phyloP scores from a whole-genome alignment of 2,113 vertebrate genomes.

The Myiagra hebetior region DNA sequence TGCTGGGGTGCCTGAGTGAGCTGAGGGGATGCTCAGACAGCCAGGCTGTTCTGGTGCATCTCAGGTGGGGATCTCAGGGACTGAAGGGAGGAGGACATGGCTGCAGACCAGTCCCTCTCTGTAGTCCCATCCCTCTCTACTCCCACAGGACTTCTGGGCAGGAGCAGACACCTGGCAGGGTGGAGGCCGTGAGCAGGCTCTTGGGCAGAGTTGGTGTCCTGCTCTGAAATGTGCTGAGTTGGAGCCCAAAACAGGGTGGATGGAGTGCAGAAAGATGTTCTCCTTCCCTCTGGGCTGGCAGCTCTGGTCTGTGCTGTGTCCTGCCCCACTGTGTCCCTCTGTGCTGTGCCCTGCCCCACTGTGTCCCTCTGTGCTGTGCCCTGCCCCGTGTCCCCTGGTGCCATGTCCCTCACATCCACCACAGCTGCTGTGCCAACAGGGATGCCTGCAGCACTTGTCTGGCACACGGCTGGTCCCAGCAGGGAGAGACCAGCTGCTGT shows the following conservation, averaged over 20 bases:
- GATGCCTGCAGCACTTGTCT: neutral
- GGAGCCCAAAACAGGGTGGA: neutral
- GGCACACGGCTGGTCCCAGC: neutral
- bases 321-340: accelerated
- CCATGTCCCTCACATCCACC: accelerated
- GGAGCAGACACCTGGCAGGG: neutral
- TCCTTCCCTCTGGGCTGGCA: accelerated
- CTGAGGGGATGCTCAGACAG: neutral
- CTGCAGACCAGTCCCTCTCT: neutral
- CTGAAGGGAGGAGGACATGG: neutral
- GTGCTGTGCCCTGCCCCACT: accelerated
- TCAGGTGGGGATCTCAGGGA: neutral
- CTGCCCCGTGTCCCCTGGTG: neutral
- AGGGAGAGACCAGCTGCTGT: neutral
- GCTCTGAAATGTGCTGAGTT: neutral
- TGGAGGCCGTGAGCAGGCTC: neutral
- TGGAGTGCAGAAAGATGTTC: neutral
- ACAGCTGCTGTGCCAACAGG: accelerated
- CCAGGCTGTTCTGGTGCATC: neutral
- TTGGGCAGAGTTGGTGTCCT: neutral
- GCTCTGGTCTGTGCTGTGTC: neutral
- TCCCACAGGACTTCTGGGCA: neutral
- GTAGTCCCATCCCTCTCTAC: neutral
- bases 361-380: neutral
- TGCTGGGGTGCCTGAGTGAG: neutral